Evolutionary conservation across 2,113 vertebrate genomes (phyloP).

Genomic region (Elephas maximus): DNA sequence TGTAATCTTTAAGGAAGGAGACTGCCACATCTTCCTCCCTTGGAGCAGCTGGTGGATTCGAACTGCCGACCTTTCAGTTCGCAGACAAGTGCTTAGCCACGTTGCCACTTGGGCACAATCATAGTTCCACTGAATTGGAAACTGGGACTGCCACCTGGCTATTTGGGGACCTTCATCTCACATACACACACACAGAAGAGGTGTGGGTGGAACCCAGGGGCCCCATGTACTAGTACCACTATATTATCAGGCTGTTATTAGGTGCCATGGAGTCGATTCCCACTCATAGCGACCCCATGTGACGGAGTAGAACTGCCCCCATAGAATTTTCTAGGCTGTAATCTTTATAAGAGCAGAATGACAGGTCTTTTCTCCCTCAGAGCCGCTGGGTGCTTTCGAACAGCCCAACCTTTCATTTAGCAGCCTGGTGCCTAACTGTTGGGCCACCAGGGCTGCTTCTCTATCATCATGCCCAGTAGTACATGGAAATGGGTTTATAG

Average conservation of each 20-base stretch:
- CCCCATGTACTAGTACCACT: not conserved
- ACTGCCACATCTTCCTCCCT: not conserved
- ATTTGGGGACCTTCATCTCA: not conserved
- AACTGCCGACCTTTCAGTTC: not conserved
- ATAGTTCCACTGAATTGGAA: not conserved
- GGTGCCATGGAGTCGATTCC: not conserved
- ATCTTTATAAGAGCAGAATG: not conserved
- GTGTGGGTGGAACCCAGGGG: not conserved
- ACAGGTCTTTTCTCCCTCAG: not conserved
- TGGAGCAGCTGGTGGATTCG: not conserved
- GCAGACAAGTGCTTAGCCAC: not conserved
- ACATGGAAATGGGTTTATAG: not conserved
- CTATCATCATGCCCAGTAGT: rapidly evolving
- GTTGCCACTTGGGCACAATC: not conserved
- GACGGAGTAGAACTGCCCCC: not conserved
- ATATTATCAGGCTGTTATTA: not conserved
- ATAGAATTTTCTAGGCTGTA: not conserved
- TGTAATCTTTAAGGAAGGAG: not conserved
- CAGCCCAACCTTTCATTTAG: not conserved
- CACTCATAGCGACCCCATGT: not conserved
- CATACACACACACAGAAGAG: not conserved
- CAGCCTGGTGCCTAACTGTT: not conserved
- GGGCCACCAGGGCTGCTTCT: not conserved
- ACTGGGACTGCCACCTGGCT: not conserved
- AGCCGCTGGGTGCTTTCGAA: not conserved